A percentile compares a stretch with the other conserved stretches of the same genome.
Evolutionary conservation across 2,888 invertebrate species (phyloP).

Genomic region (Eupithecia exiguata): DNA sequence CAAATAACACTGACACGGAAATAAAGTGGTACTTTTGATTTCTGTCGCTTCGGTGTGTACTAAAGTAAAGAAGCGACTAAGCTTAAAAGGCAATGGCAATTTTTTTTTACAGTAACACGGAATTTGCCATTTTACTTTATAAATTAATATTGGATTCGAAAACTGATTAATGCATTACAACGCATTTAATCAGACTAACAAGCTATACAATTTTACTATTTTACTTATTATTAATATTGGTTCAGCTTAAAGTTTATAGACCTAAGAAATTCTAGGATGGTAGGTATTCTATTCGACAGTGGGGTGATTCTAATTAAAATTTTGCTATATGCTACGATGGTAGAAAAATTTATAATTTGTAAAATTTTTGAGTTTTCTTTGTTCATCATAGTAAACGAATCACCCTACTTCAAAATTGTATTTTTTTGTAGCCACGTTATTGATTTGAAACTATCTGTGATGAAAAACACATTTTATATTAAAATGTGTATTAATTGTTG

Average conservation of each 20-base stretch:
- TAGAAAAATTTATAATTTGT: background rate
- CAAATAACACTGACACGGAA: too few species aligned
- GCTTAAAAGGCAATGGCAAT: background rate
- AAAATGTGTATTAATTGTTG: conserved; percentile 71
- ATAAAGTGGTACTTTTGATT: too few species aligned
- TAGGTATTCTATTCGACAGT: background rate
- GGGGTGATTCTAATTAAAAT: background rate
- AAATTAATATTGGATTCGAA: background rate
- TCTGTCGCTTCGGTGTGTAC: too few species aligned
- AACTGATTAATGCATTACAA: conserved; percentile 28
- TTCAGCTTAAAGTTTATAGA: background rate
- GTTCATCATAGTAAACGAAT: conserved; percentile 9
- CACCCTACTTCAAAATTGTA: conserved; percentile 5
- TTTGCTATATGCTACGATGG: background rate
- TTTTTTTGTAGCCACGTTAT: conserved; percentile 8
- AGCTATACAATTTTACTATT: conserved; percentile 16
- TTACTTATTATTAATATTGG: background rate
- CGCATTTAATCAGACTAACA: conserved; percentile 32
- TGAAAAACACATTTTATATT: conserved; percentile 78
- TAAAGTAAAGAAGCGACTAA: too few species aligned
- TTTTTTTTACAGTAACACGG: background rate
- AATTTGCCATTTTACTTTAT: background rate
- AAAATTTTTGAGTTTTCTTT: background rate
- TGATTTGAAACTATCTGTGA: conserved; percentile 69
- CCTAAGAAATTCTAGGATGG: background rate